phyloP scores from a whole-genome alignment of 2,113 vertebrate species.

The Globicephala melas region DNA sequence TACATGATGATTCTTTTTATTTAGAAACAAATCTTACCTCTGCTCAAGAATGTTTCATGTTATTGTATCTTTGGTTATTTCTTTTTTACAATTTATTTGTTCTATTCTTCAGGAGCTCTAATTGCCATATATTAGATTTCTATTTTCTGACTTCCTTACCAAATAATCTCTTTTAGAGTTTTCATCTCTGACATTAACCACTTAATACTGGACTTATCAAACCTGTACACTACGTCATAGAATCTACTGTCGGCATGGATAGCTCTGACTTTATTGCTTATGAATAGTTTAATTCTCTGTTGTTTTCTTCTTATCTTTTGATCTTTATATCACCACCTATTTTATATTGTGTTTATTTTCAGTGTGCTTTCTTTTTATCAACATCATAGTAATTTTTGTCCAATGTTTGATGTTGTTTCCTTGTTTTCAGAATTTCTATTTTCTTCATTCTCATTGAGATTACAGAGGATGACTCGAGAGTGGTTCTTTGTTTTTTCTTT shows the following conservation, averaged over 20 bases:
- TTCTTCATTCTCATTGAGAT: not conserved
- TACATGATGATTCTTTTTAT: not conserved
- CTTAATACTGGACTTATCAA: not conserved
- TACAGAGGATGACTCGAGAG: not conserved
- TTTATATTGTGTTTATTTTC: not conserved
- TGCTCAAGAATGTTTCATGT: not conserved
- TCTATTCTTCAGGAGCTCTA: not conserved
- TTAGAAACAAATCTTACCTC: not conserved
- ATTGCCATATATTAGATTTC: not conserved
- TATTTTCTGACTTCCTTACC: not conserved
- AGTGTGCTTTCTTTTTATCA: not conserved
- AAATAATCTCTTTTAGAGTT: not conserved
- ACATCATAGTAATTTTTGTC: not conserved
- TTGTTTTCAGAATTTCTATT: not conserved
- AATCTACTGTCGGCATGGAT: not conserved
- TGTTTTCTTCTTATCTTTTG: not conserved
- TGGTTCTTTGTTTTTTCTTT: not conserved
- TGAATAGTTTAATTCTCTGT: not conserved
- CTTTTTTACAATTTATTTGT: not conserved
- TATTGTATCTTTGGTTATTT: not conserved
- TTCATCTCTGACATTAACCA: not conserved
- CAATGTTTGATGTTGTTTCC: not conserved
- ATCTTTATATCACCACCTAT: not conserved
- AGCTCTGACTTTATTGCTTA: not conserved
- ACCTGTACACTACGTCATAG: not conserved